These are phyloP conservation scores for Epizoanthus illoricatus DNA, from an alignment of 92 coral and sea anemone species.

Conservation along the genomic window DNA sequence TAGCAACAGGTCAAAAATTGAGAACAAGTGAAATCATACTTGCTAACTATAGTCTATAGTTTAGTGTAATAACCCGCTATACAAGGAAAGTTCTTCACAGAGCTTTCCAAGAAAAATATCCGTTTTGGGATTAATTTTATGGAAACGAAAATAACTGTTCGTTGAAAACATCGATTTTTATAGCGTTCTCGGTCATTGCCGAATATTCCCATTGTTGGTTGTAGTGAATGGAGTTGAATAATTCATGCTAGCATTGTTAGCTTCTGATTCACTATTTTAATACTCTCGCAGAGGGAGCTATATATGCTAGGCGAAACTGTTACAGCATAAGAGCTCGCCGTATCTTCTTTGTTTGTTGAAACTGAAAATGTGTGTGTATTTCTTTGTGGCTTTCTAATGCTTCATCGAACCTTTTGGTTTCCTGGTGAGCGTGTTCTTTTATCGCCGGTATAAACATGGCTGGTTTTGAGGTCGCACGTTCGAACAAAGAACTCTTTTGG, in stretches of 20 bases:
- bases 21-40: constrained; percentile 24
- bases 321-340: constrained; percentile 20
- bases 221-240: constrained; percentile 52
- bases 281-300: neutral
- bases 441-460: neutral
- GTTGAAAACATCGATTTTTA: constrained; percentile 29
- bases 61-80: neutral
- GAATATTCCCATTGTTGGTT: constrained; percentile 29
- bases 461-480: constrained; percentile 35
- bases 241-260: constrained; percentile 40
- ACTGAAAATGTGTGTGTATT: constrained; percentile 33
- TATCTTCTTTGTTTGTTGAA: constrained; percentile 24
- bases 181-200: constrained; percentile 16
- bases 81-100: neutral
- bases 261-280: neutral
- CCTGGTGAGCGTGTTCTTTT: constrained; percentile 8
- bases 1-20: constrained; percentile 27
- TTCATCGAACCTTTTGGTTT: constrained; percentile 22
- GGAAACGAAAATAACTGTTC: neutral
- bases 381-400: constrained; percentile 33
- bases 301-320: neutral
- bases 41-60: neutral
- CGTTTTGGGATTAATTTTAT: neutral
- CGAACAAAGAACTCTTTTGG: constrained; percentile 17
- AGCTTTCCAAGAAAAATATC: constrained; percentile 11